Conservation (phyloP, 2,113 vertebrate species). For the Potamarius usumacintae region DNA sequence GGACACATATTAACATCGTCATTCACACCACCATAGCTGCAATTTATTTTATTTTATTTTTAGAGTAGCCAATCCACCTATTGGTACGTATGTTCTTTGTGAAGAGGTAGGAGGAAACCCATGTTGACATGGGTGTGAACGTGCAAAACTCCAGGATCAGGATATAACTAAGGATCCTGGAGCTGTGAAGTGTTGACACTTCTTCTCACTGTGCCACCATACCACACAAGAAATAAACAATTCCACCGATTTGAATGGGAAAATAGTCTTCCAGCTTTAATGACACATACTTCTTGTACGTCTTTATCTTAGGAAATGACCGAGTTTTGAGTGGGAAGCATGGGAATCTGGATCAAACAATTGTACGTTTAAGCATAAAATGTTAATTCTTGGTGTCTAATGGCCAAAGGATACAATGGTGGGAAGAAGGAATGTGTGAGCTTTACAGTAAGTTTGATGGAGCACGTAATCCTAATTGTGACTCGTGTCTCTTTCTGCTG, state of each 20-base stretch:
- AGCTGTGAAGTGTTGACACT: not conserved
- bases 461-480: slow-evolving; percentile 21
- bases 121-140: not conserved
- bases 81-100: not conserved
- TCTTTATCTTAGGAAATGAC: not conserved
- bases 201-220: not conserved
- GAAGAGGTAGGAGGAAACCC: not conserved
- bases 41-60: not conserved
- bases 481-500: not conserved
- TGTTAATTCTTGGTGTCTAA: not conserved
- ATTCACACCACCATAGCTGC: not conserved
- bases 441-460: not conserved
- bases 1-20: not conserved
- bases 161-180: not conserved
- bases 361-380: not conserved
- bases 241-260: not conserved
- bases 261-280: not conserved
- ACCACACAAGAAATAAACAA: not conserved
- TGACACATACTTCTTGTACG: slow-evolving; percentile 19
- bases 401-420: not conserved
- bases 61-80: not conserved
- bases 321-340: not conserved
- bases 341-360: not conserved
- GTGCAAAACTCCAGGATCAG: not conserved
- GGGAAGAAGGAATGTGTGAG: not conserved